phyloP scores from a whole-genome alignment of 2,797 vertebrate species.

The Trichosurus vulpecula region DNA sequence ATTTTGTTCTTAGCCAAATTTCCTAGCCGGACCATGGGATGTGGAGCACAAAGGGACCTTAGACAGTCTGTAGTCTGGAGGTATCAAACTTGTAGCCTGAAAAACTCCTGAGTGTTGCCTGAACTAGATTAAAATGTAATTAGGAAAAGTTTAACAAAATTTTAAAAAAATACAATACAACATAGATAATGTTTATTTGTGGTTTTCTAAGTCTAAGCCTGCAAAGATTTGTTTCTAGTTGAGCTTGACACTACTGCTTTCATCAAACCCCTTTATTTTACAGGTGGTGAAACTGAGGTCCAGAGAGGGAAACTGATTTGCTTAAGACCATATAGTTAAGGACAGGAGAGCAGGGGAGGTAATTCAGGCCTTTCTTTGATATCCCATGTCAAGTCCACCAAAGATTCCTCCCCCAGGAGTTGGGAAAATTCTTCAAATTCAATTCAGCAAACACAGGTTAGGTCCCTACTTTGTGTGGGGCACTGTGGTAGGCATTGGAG shows the following conservation, averaged over 20 bases:
- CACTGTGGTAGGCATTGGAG: not conserved
- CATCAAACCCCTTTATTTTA: constrained; percentile 35
- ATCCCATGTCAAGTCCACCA: not conserved
- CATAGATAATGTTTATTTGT: not conserved
- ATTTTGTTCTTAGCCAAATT: not conserved
- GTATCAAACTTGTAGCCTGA: not conserved
- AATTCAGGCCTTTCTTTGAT: not conserved
- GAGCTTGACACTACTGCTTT: not conserved
- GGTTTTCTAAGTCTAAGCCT: not conserved
- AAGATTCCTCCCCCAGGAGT: not conserved
- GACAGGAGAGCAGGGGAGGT: not conserved
- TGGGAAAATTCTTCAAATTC: not conserved
- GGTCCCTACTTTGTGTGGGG: not conserved
- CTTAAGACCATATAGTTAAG: not conserved
- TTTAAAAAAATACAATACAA: not conserved
- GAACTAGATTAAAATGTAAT: not conserved
- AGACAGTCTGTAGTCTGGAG: not conserved
- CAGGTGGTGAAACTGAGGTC: not conserved
- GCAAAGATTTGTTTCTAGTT: not conserved
- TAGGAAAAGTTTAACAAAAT: not conserved
- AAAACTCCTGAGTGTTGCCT: not conserved
- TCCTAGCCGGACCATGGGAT: not conserved
- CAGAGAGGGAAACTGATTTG: not conserved
- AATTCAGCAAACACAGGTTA: not conserved
- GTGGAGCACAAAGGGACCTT: not conserved